phyloP scores from a whole-genome alignment of 2,113 vertebrate genomes.

The Zosterops borbonicus region DNA sequence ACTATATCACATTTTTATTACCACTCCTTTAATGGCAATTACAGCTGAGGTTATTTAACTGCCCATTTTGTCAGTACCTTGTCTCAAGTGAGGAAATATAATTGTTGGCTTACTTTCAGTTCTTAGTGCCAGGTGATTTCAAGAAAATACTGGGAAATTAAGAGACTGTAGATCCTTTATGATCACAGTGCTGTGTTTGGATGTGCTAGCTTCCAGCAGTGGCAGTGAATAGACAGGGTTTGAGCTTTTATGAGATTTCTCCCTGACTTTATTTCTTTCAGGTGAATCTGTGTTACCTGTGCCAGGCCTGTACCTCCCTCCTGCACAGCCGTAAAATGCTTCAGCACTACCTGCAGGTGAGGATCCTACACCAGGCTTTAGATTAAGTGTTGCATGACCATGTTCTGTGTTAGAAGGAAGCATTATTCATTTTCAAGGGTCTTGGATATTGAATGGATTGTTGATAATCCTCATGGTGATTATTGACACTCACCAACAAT shows the following conservation, averaged over 20 bases:
- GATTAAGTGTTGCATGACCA: not conserved
- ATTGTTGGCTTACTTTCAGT: not conserved
- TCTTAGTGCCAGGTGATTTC: not conserved
- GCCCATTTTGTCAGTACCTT: not conserved
- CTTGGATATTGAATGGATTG: not conserved
- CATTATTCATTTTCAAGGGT: not conserved
- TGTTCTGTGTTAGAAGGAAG: not conserved
- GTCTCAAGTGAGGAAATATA: not conserved
- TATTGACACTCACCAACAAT: not conserved
- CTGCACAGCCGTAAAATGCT: constrained; percentile 98
- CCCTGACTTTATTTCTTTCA: constrained; percentile 46
- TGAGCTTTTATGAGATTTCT: not conserved
- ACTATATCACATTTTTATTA: not conserved
- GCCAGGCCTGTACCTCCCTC: constrained; percentile 95
- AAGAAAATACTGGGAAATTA: not conserved
- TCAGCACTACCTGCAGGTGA: constrained; percentile 95
- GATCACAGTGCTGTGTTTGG: not conserved
- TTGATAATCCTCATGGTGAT: not conserved
- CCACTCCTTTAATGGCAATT: not conserved
- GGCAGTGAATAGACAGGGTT: not conserved
- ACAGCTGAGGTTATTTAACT: not conserved
- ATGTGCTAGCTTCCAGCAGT: not conserved
- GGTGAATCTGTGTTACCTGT: constrained; percentile 95
- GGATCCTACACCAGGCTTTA: not conserved
- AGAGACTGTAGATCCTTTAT: not conserved